Conservation (phyloP, 53 echinoderm and acorn worm genomes). For the Holothuria leucospilota region DNA sequence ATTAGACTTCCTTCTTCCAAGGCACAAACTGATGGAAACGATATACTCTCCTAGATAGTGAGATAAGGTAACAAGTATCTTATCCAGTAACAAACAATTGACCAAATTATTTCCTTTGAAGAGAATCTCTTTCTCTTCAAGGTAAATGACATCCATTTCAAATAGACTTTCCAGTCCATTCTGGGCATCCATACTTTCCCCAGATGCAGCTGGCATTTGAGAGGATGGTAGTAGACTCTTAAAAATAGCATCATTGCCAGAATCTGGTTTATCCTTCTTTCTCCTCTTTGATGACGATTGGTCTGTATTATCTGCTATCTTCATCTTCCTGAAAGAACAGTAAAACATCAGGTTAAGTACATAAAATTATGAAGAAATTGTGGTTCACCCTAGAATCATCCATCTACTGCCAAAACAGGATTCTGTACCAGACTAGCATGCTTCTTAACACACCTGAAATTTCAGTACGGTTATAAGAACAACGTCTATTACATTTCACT, state of each 20-base stretch:
- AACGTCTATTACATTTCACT: too few relatives aligned
- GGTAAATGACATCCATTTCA: not conserved
- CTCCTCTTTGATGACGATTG: not conserved
- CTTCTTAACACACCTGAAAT: too few relatives aligned
- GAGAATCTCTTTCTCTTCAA: not conserved
- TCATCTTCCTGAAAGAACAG: too few relatives aligned
- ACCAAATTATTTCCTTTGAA: not conserved
- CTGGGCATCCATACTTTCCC: not conserved
- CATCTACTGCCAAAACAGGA: too few relatives aligned
- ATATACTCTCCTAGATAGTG: not conserved
- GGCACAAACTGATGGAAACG: not conserved
- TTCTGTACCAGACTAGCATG: too few relatives aligned
- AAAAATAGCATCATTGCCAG: constrained; percentile 18
- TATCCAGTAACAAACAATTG: constrained; percentile 7
- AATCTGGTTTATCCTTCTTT: not conserved
- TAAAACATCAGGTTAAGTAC: too few relatives aligned
- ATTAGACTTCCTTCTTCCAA: not conserved
- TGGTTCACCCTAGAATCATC: too few relatives aligned
- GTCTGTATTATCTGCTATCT: not conserved
- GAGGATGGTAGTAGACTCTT: not conserved
- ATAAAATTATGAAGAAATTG: too few relatives aligned
- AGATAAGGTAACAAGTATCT: not conserved
- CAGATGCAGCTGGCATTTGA: too few relatives aligned
- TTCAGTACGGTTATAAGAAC: too few relatives aligned
- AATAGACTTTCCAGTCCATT: not conserved